A percentile compares a stretch with the other conserved stretches of the same genome.
Conservation (phyloP, 2,113 vertebrate species). For the Apaloderma vittatum region DNA sequence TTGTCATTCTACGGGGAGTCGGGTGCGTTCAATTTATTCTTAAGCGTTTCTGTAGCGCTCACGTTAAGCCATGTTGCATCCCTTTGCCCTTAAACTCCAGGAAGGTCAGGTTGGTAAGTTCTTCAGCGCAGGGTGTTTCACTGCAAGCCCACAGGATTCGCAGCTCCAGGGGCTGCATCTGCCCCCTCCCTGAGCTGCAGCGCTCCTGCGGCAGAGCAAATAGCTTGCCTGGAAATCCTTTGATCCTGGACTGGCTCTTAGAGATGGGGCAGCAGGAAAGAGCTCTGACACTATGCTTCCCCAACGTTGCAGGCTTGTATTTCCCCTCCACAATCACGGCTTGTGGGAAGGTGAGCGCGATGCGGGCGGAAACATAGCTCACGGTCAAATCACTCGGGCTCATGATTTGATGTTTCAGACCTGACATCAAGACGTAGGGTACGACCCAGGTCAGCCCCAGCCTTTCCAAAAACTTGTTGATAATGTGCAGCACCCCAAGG, state of each 20-base stretch:
- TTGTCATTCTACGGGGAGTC: not conserved
- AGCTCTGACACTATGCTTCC: not conserved
- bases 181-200: not conserved
- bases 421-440: rapidly evolving
- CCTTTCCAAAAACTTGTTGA: not conserved
- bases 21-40: not conserved
- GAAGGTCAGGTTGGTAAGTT: not conserved
- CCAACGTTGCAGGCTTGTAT: rapidly evolving
- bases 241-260: not conserved
- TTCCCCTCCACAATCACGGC: rapidly evolving
- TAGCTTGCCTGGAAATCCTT: not conserved
- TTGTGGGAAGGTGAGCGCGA: not conserved
- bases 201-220: not conserved
- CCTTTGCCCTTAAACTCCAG: not conserved
- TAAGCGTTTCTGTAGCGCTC: not conserved
- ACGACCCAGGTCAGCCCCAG: not conserved
- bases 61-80: not conserved
- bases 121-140: not conserved
- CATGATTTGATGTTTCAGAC: not conserved
- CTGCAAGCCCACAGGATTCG: rapidly evolving
- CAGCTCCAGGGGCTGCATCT: not conserved
- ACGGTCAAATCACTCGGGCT: not conserved
- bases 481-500: not conserved
- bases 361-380: not conserved
- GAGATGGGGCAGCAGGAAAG: not conserved